A percentile compares a stretch with the other conserved stretches of the same genome.
Conservation (phyloP, 1,140 invertebrate genomes). For the Drosophila ercepeae region DNA sequence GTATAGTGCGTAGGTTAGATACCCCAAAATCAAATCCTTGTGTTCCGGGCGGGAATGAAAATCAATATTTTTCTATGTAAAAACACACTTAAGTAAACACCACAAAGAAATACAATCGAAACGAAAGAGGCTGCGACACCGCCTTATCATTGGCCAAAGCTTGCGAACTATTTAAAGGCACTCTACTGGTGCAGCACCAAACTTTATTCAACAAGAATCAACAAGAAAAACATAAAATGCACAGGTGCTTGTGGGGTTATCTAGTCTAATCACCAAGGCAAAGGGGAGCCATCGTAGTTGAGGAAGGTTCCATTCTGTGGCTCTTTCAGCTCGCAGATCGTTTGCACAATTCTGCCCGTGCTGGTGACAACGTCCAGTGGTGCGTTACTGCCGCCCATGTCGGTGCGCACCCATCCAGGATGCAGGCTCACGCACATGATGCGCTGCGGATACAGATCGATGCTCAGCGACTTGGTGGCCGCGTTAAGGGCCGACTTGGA, state of each 20-base stretch:
- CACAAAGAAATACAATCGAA: not conserved
- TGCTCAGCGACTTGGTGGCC: slow-evolving; percentile 92
- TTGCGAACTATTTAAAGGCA: not conserved
- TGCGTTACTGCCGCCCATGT: slow-evolving; percentile 93
- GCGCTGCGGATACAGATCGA: slow-evolving; percentile 90
- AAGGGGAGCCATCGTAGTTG: slow-evolving; percentile 89
- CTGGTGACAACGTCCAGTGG: slow-evolving; percentile 88
- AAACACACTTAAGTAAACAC: slow-evolving; percentile 20
- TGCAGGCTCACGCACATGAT: slow-evolving; percentile 92
- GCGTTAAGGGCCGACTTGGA: slow-evolving; percentile 95
- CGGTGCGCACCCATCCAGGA: slow-evolving; percentile 96
- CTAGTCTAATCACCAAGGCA: slow-evolving; percentile 87
- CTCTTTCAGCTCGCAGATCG: slow-evolving; percentile 86
- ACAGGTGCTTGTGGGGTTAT: not conserved
- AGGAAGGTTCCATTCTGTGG: slow-evolving; percentile 90
- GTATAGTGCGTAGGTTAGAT: not conserved
- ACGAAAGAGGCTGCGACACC: not conserved
- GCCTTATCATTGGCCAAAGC: not conserved
- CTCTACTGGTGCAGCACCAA: not conserved
- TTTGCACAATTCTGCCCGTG: slow-evolving; percentile 87
- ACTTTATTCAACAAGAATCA: slow-evolving; percentile 15
- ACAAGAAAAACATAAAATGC: slow-evolving; percentile 3
- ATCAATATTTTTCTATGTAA: slow-evolving; percentile 41
- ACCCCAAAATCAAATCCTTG: slow-evolving; percentile 18
- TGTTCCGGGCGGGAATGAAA: slow-evolving; percentile 23